Evolutionary conservation across 2,113 vertebrate genomes (phyloP), one percentile per base, ranked within the genome.

Genomic region (Cercopithecus mona): DNA sequence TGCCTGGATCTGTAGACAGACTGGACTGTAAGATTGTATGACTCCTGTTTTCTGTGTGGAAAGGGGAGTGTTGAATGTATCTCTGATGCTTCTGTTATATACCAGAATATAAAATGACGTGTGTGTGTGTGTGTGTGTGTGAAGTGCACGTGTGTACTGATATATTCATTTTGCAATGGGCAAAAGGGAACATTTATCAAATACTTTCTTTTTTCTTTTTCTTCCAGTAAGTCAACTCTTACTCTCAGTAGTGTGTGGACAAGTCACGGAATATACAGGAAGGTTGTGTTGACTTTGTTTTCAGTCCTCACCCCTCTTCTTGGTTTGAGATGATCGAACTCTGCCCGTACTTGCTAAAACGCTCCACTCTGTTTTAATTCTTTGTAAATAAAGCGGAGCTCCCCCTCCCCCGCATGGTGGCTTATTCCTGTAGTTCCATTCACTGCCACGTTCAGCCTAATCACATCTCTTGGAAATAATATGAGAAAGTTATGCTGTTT

Each of bases 401-500:
- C 81, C 98, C 98, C 88, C 95, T 64, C 82, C 32, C 96, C 96
- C 22, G 70, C 61, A 45, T 73, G 48, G 0, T 0, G 94, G 97
- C 97, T 97, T 73, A 83, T 97, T 95, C 96, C 98, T 93, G 93
- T 93, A 32, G 96, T 97, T 97, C 97, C 97, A 94, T 94, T 93
- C 96, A 97, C 78, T 89, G 48, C 92, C 45, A 2, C 72, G 86
- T 82, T 75, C 57, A 83, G 81, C 70, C 93, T 97, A 97, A 98
- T 98, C 97, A 92, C 93, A 97, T 93, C 93, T 92, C 98, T 98
- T 98, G 98, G 98, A 98, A 98, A 98, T 95, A 97, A 98, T 55
- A 98, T 83, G 97, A 98, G 98, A 98, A 98, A 98, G 98, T 98
- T 98, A 94, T 94, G 97, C 97, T 97, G 96, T 97, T 98, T 98